A percentile compares a stretch with the other conserved stretches of the same genome.
Evolutionary conservation across 2,797 vertebrate genomes (phyloP).

Genomic region (Lithobates pipiens): DNA sequence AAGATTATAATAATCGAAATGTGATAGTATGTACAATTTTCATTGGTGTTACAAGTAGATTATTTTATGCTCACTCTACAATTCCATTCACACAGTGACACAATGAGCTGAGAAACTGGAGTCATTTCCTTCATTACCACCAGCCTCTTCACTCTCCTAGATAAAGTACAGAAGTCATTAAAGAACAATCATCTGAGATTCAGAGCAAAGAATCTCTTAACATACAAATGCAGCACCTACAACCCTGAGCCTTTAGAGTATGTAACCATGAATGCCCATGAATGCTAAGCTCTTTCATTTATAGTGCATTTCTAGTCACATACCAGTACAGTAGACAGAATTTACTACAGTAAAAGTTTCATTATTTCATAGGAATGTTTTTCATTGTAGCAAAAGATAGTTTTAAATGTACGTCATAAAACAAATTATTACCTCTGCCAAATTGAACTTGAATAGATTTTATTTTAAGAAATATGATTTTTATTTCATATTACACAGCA

Average conservation of each 20-base stretch:
- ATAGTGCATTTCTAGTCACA: not conserved
- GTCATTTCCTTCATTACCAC: constrained; percentile 8
- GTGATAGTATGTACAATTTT: not conserved
- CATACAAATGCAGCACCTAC: not conserved
- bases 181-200: constrained; percentile 6
- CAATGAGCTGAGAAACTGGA: not conserved
- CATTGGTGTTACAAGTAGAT: not conserved
- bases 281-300: not conserved
- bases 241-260: not conserved
- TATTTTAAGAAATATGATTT: too few species aligned
- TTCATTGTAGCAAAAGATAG: not conserved
- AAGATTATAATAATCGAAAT: not conserved
- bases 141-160: not conserved
- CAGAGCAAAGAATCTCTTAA: not conserved
- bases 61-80: not conserved
- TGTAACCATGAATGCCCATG: not conserved
- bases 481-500: too few species aligned
- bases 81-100: not conserved
- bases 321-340: not conserved
- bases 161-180: constrained; percentile 9
- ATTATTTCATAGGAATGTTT: not conserved
- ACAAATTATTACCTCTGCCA: not conserved
- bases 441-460: not conserved
- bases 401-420: not conserved
- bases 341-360: not conserved